These are phyloP conservation scores for Ageneiosus marmoratus DNA, from an alignment of 2,113 vertebrate genomes.

Conservation along the genomic window DNA sequence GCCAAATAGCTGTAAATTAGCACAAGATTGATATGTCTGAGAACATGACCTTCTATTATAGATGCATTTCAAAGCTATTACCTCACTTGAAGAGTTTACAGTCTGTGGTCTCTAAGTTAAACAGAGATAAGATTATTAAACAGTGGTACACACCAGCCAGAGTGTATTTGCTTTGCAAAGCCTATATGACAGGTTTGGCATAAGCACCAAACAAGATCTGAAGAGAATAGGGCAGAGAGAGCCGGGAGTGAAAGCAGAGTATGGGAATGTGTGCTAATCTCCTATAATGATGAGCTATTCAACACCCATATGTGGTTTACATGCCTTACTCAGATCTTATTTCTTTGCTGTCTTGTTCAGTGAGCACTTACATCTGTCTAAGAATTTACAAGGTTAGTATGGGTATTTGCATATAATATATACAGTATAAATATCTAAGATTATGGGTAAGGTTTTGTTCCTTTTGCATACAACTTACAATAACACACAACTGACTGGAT, in stretches of 20 bases:
- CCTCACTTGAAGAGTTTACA: conserved; percentile 11
- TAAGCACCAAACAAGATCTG: conserved; percentile 33
- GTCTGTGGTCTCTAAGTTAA: conserved; percentile 12
- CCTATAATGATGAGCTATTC: conserved; percentile 57
- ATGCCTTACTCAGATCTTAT: conserved; percentile 37
- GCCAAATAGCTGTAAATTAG: not conserved
- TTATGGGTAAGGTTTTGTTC: not conserved
- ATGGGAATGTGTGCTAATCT: conserved; percentile 48
- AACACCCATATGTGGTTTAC: conserved; percentile 49
- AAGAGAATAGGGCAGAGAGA: conserved; percentile 32
- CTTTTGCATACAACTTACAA: not conserved
- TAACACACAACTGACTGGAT: not conserved
- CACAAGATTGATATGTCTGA: not conserved
- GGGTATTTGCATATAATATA: not conserved
- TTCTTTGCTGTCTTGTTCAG: conserved; percentile 32
- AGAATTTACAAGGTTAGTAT: not conserved
- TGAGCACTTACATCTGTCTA: conserved; percentile 1
- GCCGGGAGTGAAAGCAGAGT: conserved; percentile 37
- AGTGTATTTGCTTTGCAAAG: conserved; percentile 33
- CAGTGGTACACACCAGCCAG: conserved; percentile 19
- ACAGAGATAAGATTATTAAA: conserved; percentile 38
- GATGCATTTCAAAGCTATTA: conserved; percentile 31
- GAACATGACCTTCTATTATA: conserved; percentile 14
- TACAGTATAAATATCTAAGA: conserved; percentile 1
- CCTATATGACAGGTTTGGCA: conserved; percentile 46